A percentile compares a stretch with the other conserved stretches of the same genome.
Evolutionary conservation across 2,797 vertebrate species (phyloP).

Genomic region (Chrosomus eos): DNA sequence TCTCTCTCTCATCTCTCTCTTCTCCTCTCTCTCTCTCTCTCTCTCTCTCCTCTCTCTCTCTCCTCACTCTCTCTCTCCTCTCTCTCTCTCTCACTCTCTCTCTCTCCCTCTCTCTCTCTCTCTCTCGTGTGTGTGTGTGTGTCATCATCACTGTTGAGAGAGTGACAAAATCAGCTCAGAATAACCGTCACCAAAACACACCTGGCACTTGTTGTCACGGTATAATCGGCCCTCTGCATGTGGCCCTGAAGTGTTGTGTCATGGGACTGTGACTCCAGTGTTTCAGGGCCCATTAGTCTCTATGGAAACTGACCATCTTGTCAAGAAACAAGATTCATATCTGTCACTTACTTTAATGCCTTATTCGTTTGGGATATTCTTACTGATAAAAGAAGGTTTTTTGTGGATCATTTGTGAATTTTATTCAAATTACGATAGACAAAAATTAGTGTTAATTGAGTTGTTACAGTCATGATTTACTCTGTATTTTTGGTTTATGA

Average conservation of each 20-base stretch:
- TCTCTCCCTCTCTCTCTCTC: too few species aligned
- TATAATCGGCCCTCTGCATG: slow-evolving; percentile 10
- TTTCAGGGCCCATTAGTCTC: slow-evolving; percentile 22
- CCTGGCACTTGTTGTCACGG: background rate
- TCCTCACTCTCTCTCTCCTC: too few species aligned
- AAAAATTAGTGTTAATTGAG: background rate
- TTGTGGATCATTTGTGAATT: background rate
- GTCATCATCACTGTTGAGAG: background rate
- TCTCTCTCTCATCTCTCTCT: too few species aligned
- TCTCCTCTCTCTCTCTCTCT: too few species aligned
- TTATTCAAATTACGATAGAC: too few species aligned
- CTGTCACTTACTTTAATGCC: background rate
- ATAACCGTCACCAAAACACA: background rate
- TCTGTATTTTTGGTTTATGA: background rate
- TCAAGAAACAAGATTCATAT: slow-evolving; percentile 14
- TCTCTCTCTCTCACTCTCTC: too few species aligned
- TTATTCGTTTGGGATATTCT: background rate
- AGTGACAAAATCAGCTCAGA: slow-evolving; percentile 1
- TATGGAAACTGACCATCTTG: slow-evolving; percentile 18
- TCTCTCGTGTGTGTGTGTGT: background rate
- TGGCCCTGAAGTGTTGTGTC: slow-evolving; percentile 5
- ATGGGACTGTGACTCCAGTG: background rate
- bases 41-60: too few species aligned
- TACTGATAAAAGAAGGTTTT: background rate
- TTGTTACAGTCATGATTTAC: background rate